Base-by-base conservation (phyloP, 2,113 vertebrate genomes). In the Eptatretus burgeri region DNA sequence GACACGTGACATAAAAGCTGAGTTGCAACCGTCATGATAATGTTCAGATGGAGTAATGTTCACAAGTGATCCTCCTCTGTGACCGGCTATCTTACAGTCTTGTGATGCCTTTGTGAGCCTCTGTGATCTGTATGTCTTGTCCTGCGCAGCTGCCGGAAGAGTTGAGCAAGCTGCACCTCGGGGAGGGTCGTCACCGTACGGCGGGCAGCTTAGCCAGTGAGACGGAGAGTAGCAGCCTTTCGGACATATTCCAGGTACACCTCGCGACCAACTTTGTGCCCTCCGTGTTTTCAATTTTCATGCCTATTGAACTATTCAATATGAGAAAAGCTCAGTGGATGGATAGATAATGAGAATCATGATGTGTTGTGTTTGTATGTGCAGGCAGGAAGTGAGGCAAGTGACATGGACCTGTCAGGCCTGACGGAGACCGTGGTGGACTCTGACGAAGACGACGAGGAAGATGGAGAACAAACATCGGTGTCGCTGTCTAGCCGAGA, bases 401-500 rank as follows among this genome's bases (percentile, higher is more conserved):
- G 86, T 69, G 89, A 96, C 64, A 81, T 94, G 65, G 88, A 94
- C 76, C 78, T 96, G 68, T 88, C 88, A 1, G 86, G 88, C 19
- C 85, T 94, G 52, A 84, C 86, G 1, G 89, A 94, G 75, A 83
- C 85, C 60, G 76, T 84, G 14, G 89, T 96, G 64, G 89, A 96
- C 77, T 89, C 85, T 49, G 89, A 96, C 69, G 88, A 94, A 74
- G 89, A 96, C 62, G 87, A 91, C 53, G 89, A 96, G 68, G 89
- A 94, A 73, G 88, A 94, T 52, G 78, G 94, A 69, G 89, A 96
- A 70, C 76, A 82, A 71, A 80, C 85, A 52, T 79, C 82, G 1
- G 83, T 88, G 72, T 76, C 83, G 1, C 75, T 93, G 20, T 72
- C 86, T 11, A 81, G 80, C 5, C 73, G 86, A 68, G 89, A 96